Percentiles rank a stretch among this genome's conserved stretches.
These are phyloP conservation scores for Melanitta fusca DNA, from an alignment of 2,797 vertebrate species.

Conservation along the genomic window DNA sequence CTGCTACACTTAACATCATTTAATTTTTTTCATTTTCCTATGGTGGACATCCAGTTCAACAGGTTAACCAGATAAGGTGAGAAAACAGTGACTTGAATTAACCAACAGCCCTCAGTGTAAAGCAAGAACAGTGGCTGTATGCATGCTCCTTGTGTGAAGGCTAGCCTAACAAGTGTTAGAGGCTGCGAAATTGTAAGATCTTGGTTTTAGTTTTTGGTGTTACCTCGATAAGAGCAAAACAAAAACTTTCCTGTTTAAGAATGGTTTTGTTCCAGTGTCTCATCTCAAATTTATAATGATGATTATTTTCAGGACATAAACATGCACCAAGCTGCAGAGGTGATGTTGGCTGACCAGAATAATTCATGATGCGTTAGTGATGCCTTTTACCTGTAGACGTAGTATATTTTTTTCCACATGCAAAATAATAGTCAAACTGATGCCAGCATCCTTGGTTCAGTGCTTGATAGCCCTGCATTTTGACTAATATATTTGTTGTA, in stretches of 20 bases:
- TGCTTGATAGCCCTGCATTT: slow-evolving; percentile 65
- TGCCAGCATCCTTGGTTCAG: slow-evolving; percentile 66
- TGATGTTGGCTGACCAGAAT: slow-evolving; percentile 70
- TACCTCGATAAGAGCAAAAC: slow-evolving; percentile 69
- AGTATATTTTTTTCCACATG: slow-evolving; percentile 54
- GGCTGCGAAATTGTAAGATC: slow-evolving; percentile 71
- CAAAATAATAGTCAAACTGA: slow-evolving; percentile 60
- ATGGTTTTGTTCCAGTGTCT: slow-evolving; percentile 78
- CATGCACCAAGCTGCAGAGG: slow-evolving; percentile 67
- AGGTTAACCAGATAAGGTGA: slow-evolving; percentile 64
- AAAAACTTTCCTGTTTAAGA: slow-evolving; percentile 60
- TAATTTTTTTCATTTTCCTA: slow-evolving; percentile 75
- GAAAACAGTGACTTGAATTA: slow-evolving; percentile 74
- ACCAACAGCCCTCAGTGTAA: slow-evolving; percentile 67
- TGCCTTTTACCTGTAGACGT: slow-evolving; percentile 48
- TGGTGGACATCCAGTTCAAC: slow-evolving; percentile 72
- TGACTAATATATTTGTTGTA: slow-evolving; percentile 72
- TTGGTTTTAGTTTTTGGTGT: slow-evolving; percentile 58
- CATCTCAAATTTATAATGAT: slow-evolving; percentile 69
- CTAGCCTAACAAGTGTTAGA: slow-evolving; percentile 70
- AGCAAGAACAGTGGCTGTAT: slow-evolving; percentile 74
- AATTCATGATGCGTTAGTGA: slow-evolving; percentile 63
- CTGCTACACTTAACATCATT: slow-evolving; percentile 78
- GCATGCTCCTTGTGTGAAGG: slow-evolving; percentile 81
- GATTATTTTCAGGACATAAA: slow-evolving; percentile 62